Conservation (phyloP, 30 jellyfish, hydroid and myxozoan genomes). For the Rhopilema esculentum region DNA sequence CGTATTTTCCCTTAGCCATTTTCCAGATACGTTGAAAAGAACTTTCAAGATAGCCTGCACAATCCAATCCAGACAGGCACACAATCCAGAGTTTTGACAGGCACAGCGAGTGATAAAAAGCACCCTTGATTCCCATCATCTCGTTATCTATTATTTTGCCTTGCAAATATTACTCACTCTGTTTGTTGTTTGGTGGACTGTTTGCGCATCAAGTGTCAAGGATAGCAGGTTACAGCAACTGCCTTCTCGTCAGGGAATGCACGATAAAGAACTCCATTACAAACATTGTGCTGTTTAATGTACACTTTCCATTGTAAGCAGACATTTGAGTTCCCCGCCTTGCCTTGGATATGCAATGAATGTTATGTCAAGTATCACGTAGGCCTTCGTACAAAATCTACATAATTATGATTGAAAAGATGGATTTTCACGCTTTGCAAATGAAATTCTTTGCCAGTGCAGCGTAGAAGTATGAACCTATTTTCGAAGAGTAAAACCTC, state of each 20-base stretch:
- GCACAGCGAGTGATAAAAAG: not conserved
- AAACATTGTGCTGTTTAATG: not conserved
- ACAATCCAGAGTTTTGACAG: too few species aligned
- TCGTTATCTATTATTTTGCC: slow-evolving; percentile 9
- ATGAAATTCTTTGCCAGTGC: not conserved
- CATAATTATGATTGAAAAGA: not conserved
- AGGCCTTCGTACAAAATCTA: not conserved
- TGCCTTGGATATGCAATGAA: not conserved
- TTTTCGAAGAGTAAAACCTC: slow-evolving; percentile 32
- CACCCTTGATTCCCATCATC: slow-evolving; percentile 3
- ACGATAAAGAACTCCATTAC: not conserved
- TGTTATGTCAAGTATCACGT: not conserved
- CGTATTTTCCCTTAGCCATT: not conserved
- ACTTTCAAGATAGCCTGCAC: not conserved
- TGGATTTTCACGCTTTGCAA: not conserved
- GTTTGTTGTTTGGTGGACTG: slow-evolving; percentile 39
- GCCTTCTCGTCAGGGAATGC: slow-evolving; percentile 1
- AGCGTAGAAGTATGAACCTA: slow-evolving; percentile 16
- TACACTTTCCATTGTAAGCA: not conserved
- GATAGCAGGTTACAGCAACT: slow-evolving; percentile 36
- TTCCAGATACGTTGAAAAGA: not conserved
- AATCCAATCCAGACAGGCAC: too few species aligned
- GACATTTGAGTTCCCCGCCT: not conserved
- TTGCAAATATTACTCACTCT: slow-evolving; percentile 29
- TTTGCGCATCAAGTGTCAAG: slow-evolving; percentile 34